Percentiles rank a stretch among this genome's conserved stretches.
phyloP scores from a whole-genome alignment of 2,888 invertebrate genomes.

The Melanchra persicariae region DNA sequence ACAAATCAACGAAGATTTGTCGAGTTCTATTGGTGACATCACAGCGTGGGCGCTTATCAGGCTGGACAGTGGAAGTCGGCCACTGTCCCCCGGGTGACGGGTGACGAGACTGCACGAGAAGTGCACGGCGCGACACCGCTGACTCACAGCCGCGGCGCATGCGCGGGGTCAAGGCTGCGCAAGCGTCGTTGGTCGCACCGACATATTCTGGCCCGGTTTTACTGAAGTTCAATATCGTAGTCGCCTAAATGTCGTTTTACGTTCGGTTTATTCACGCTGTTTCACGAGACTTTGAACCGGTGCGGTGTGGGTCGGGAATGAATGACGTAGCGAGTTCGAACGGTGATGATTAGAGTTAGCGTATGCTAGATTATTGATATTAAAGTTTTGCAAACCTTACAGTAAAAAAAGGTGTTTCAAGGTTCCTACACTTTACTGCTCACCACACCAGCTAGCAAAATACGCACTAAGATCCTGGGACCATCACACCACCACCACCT shows the following conservation, averaged over 20 bases:
- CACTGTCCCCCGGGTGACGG: constrained; percentile 52
- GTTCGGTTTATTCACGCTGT: constrained; percentile 42
- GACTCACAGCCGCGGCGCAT: constrained; percentile 72
- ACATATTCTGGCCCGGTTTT: constrained; percentile 80
- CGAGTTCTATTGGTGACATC: constrained; percentile 55
- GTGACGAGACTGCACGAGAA: constrained; percentile 57
- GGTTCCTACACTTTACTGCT: no score
- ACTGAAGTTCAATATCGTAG: constrained; percentile 78
- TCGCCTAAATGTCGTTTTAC: constrained; percentile 63
- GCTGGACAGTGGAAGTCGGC: constrained; percentile 54
- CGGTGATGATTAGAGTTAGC: not conserved
- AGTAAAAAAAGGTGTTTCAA: no score
- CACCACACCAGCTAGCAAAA: not conserved
- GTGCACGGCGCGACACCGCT: constrained; percentile 69
- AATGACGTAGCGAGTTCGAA: constrained; percentile 6
- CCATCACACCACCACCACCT: not conserved
- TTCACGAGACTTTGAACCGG: constrained; percentile 39
- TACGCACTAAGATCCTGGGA: not conserved
- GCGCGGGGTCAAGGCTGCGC: constrained; percentile 81
- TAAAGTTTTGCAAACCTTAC: no score
- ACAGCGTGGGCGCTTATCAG: constrained; percentile 61
- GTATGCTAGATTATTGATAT: not conserved
- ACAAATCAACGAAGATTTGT: no score
- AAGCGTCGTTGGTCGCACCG: constrained; percentile 64
- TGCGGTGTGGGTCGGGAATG: constrained; percentile 9